Percentiles rank a stretch among this genome's conserved stretches.
These are phyloP conservation scores for Dynastes grantii DNA, from an alignment of 2,888 invertebrate genomes.

Conservation along the genomic window DNA sequence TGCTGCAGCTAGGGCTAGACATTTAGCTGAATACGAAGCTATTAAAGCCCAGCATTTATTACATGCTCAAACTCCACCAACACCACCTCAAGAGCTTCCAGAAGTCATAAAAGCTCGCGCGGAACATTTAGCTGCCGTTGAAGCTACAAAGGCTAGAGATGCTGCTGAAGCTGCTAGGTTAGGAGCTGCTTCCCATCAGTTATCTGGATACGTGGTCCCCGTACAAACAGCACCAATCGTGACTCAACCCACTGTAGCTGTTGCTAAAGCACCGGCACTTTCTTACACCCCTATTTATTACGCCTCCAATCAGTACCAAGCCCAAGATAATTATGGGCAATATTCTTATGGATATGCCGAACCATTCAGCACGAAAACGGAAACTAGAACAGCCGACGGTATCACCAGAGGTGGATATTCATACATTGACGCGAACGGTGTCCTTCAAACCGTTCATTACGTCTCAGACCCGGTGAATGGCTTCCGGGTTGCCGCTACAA, in stretches of 20 bases:
- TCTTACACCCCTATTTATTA: conserved; percentile 53
- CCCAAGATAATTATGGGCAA: conserved; percentile 72
- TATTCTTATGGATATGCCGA: conserved; percentile 78
- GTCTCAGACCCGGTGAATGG: conserved; percentile 77
- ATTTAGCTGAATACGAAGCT: conserved; percentile 59
- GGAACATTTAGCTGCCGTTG: conserved; percentile 65
- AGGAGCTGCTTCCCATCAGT: conserved; percentile 60
- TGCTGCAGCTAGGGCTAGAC: conserved; percentile 64
- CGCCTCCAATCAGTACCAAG: conserved; percentile 68
- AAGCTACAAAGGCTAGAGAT: conserved; percentile 63
- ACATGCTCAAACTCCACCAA: conserved; percentile 59
- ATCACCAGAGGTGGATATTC: conserved; percentile 79
- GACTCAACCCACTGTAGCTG: conserved; percentile 47
- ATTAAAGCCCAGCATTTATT: conserved; percentile 52
- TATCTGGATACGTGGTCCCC: conserved; percentile 61
- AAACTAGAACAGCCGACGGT: conserved; percentile 76
- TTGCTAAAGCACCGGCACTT: conserved; percentile 48
- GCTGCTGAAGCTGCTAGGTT: conserved; percentile 58
- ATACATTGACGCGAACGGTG: conserved; percentile 79
- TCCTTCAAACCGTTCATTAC: conserved; percentile 78
- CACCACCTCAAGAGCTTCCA: conserved; percentile 68
- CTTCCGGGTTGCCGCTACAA: conserved; percentile 78
- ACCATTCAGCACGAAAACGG: conserved; percentile 78
- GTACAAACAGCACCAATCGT: conserved; percentile 54
- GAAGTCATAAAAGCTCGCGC: conserved; percentile 65